Evolutionary conservation across 2,113 vertebrate species (phyloP).

Genomic region (Oxyura jamaicensis): DNA sequence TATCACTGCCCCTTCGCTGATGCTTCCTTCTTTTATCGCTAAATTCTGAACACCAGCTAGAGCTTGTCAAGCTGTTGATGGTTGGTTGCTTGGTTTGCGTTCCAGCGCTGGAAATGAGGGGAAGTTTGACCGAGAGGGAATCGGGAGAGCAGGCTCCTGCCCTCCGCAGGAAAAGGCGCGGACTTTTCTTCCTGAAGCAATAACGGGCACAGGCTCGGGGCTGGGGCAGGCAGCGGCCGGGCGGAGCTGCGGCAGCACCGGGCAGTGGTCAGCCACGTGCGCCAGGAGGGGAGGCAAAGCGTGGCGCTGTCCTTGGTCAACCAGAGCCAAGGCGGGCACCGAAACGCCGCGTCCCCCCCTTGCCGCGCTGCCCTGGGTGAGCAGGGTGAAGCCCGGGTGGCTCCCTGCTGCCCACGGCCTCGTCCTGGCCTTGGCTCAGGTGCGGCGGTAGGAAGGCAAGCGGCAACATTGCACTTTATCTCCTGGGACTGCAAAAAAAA

Average conservation of each 20-base stretch:
- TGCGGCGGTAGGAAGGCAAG: neutral
- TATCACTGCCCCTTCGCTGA: conserved; percentile 44
- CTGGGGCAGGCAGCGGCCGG: neutral
- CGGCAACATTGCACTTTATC: conserved; percentile 38
- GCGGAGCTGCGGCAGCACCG: neutral
- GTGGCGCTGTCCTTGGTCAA: accelerated
- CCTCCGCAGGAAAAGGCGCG: neutral
- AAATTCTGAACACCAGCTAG: conserved; percentile 21
- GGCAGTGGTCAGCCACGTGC: neutral
- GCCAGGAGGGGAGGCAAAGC: accelerated
- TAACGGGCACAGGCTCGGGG: neutral
- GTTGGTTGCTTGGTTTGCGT: neutral
- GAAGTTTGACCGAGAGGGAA: neutral
- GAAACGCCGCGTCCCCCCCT: no score
- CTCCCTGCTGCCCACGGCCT: neutral
- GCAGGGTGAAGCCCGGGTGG: neutral
- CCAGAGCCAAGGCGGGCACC: neutral
- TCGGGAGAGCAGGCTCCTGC: neutral
- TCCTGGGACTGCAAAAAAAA: neutral
- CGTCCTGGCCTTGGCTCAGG: neutral
- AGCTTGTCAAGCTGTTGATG: neutral
- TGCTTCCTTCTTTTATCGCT: neutral
- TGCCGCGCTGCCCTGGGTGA: no score
- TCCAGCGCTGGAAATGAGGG: neutral
- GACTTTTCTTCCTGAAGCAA: neutral